These are phyloP conservation scores for Catharus ustulatus DNA, from an alignment of 2,797 vertebrate species.

Conservation along the genomic window DNA sequence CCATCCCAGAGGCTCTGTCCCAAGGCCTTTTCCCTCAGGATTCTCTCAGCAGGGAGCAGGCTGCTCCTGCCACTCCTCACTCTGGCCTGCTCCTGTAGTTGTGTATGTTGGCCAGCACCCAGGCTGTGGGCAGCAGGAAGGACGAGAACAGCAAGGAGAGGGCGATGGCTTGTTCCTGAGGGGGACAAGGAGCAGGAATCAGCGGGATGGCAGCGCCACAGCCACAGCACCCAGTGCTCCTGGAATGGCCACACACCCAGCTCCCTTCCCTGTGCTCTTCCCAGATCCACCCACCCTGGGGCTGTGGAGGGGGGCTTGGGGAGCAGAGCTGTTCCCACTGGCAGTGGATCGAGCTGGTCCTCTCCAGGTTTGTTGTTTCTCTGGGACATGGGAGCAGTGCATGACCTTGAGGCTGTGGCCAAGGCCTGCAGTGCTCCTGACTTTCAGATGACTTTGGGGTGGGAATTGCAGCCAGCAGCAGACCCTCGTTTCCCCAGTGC, in stretches of 20 bases:
- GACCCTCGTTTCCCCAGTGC: not conserved
- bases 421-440: not conserved
- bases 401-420: not conserved
- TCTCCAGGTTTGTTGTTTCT: not conserved
- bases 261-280: accelerated
- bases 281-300: accelerated
- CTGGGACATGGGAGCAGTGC: not conserved
- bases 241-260: accelerated
- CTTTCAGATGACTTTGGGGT: conserved; percentile 45
- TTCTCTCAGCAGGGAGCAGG: accelerated
- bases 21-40: accelerated
- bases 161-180: not conserved
- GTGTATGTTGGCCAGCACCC: not conserved
- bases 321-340: not conserved
- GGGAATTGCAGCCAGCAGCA: not conserved
- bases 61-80: not conserved
- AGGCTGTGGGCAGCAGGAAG: not conserved
- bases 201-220: accelerated
- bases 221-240: not conserved
- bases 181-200: accelerated
- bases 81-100: not conserved
- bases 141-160: accelerated
- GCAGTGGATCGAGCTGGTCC: accelerated
- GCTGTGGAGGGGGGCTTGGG: not conserved
- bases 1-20: accelerated